phyloP scores from a whole-genome alignment of 2,113 vertebrate genomes.

The Tetrao urogallus region DNA sequence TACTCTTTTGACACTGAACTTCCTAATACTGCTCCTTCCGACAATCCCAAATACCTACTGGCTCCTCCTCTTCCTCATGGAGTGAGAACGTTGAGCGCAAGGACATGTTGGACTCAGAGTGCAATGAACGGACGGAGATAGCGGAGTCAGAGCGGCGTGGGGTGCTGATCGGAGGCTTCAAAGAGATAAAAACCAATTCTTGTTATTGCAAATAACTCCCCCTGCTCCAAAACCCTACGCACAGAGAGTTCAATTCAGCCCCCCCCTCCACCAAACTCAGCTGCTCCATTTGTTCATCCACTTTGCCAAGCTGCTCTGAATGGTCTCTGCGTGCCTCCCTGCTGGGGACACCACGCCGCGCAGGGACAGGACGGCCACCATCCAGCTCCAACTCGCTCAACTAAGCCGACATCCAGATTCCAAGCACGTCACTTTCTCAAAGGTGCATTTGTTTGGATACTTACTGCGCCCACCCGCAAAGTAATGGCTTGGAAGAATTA shows the following conservation, averaged over 20 bases:
- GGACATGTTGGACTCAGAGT: constrained; percentile 98
- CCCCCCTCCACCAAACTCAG: background rate
- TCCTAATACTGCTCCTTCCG: background rate
- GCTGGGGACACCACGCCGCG: fast-evolving
- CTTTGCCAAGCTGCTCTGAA: background rate
- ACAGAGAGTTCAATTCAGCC: background rate
- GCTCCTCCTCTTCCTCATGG: constrained; percentile 97
- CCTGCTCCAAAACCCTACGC: background rate
- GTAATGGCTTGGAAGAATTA: background rate
- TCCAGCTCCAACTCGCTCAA: background rate
- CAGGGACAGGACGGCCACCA: background rate
- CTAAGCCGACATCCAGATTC: background rate
- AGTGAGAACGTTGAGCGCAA: constrained; percentile 97
- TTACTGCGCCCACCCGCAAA: background rate
- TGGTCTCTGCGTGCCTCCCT: fast-evolving
- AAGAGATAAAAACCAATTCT: background rate
- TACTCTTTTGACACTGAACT: background rate
- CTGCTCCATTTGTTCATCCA: background rate
- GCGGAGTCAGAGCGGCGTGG: constrained; percentile 94
- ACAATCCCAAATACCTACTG: constrained; percentile 79
- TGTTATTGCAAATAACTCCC: background rate
- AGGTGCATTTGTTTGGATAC: background rate
- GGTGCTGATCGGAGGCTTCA: constrained; percentile 91
- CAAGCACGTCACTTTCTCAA: background rate
- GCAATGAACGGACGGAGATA: constrained; percentile 94